These are phyloP conservation scores for Penaeus chinensis DNA, from an alignment of 1,140 invertebrate genomes.

Conservation along the genomic window DNA sequence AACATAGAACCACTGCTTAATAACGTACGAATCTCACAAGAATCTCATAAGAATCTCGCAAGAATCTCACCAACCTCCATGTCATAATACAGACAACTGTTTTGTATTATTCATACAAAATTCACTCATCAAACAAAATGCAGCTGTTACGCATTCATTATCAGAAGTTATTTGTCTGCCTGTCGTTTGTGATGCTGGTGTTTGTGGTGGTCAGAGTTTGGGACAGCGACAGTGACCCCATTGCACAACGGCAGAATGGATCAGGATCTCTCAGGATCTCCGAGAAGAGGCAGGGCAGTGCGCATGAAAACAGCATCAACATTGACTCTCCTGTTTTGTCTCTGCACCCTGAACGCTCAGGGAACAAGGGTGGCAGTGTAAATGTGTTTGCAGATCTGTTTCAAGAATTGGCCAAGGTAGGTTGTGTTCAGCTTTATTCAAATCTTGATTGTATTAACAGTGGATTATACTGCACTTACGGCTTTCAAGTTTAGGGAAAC, in stretches of 20 bases:
- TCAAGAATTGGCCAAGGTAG: constrained; percentile 48
- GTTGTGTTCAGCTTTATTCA: background rate
- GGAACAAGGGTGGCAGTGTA: background rate
- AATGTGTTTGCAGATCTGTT: constrained; percentile 46
- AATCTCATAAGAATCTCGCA: too few relatives aligned
- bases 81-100: background rate
- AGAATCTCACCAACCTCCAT: too few relatives aligned
- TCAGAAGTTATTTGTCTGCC: constrained; percentile 51
- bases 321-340: constrained; percentile 40
- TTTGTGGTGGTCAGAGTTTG: constrained; percentile 48
- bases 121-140: constrained; percentile 11
- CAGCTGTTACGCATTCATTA: constrained; percentile 55
- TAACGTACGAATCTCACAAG: too few relatives aligned
- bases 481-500: too few relatives aligned
- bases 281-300: constrained; percentile 17
- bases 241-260: background rate
- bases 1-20: too few relatives aligned
- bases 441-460: background rate
- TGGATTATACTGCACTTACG: background rate
- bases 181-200: constrained; percentile 48
- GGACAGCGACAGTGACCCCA: constrained; percentile 25
- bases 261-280: background rate
- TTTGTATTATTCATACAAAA: background rate
- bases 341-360: constrained; percentile 10
- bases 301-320: constrained; percentile 43